Evolutionary conservation across 2,797 vertebrate genomes (phyloP).

Genomic region (Calcarius lapponicus): DNA sequence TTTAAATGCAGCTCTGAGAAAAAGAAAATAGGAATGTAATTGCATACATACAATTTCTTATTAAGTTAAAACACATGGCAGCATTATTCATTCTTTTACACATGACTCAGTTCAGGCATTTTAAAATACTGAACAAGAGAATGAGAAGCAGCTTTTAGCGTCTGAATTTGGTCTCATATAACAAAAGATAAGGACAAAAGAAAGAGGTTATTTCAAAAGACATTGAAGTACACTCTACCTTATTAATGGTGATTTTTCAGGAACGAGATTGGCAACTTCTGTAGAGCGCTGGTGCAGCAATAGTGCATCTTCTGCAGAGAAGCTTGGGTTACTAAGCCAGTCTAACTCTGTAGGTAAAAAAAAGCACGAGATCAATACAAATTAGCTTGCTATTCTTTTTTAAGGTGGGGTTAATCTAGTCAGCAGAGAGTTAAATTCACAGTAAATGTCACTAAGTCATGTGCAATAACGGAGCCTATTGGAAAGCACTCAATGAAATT

Average conservation of each 20-base stretch:
- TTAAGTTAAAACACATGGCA: not conserved
- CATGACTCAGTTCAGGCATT: not conserved
- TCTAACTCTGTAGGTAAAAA: constrained; percentile 78
- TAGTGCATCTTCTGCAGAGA: constrained; percentile 78
- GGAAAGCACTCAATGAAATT: not conserved
- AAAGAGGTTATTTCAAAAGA: not conserved
- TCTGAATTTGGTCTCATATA: not conserved
- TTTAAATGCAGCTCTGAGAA: not conserved
- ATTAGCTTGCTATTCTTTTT: constrained; percentile 4
- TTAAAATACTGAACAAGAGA: not conserved
- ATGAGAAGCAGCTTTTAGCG: not conserved
- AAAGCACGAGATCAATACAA: constrained; percentile 37
- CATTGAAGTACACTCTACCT: constrained; percentile 72
- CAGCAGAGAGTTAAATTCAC: not conserved
- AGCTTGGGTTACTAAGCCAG: constrained; percentile 91
- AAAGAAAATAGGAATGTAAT: constrained; percentile 23
- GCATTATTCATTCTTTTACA: constrained; percentile 2
- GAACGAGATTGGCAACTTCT: constrained; percentile 36
- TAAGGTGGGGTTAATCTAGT: not conserved
- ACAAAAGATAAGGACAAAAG: not conserved
- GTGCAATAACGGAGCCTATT: not conserved
- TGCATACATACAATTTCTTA: not conserved
- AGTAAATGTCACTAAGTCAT: not conserved
- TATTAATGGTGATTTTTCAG: constrained; percentile 38
- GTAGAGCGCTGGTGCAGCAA: constrained; percentile 78